phyloP scores from a whole-genome alignment of 92 coral and sea anemone genomes.

The Umimayanthus chanpuru region DNA sequence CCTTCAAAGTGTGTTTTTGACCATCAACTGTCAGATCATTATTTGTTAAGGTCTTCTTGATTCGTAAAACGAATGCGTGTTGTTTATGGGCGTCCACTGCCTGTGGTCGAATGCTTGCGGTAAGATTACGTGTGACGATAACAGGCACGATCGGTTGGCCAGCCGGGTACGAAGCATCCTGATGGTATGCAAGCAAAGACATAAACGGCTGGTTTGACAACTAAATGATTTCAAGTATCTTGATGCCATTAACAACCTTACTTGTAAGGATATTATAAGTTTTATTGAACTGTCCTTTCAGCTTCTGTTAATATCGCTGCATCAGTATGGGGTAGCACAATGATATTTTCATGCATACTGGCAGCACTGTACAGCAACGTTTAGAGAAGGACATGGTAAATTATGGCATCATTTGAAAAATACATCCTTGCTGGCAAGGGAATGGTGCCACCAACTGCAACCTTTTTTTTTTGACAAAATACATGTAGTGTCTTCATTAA shows the following conservation, averaged over 20 bases:
- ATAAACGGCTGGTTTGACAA: too few species aligned
- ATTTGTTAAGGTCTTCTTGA: not conserved
- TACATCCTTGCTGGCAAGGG: not conserved
- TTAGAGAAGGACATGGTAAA: too few species aligned
- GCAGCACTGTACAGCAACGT: not conserved
- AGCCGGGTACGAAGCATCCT: too few species aligned
- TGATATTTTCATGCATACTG: not conserved
- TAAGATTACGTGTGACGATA: too few species aligned
- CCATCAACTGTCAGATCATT: not conserved
- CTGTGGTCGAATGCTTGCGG: too few species aligned
- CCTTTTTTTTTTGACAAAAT: not conserved
- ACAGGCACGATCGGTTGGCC: too few species aligned
- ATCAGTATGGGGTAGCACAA: not conserved
- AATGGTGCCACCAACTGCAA: not conserved
- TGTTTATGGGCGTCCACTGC: not conserved
- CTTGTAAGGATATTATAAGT: too few species aligned
- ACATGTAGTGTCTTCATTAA: not conserved
- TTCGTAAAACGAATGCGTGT: not conserved
- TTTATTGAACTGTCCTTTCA: too few species aligned
- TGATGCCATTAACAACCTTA: not conserved
- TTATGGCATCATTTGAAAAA: not conserved
- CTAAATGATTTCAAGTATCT: too few species aligned
- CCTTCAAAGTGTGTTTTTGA: too few species aligned
- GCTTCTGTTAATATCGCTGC: too few species aligned
- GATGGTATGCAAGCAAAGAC: too few species aligned